A percentile compares a stretch with the other conserved stretches of the same genome.
phyloP scores from a whole-genome alignment of 2,888 invertebrate genomes.

The Drosophila atripex region DNA sequence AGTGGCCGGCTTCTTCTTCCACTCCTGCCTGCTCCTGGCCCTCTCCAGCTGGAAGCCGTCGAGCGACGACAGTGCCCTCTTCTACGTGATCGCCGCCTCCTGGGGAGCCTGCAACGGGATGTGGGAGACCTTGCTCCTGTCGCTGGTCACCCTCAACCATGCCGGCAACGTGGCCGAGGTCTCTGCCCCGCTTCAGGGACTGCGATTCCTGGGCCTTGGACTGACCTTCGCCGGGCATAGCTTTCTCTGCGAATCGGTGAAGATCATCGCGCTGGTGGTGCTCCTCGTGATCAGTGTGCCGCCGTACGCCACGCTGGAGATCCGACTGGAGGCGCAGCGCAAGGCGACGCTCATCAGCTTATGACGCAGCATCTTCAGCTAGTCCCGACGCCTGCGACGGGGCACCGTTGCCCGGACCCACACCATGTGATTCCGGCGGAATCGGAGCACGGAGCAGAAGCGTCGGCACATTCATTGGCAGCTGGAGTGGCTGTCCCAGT shows the following conservation, averaged over 20 bases:
- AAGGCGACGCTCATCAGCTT: constrained; percentile 82
- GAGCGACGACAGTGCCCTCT: constrained; percentile 91
- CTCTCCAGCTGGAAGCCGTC: constrained; percentile 92
- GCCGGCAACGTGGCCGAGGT: constrained; percentile 83
- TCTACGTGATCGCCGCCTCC: constrained; percentile 92
- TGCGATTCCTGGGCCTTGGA: constrained; percentile 87
- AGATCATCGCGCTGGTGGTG: constrained; percentile 82
- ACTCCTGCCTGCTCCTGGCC: constrained; percentile 90
- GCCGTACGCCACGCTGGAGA: constrained; percentile 83
- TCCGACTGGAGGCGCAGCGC: constrained; percentile 83
- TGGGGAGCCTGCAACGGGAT: constrained; percentile 95
- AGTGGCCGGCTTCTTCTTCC: constrained; percentile 92
- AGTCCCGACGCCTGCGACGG: constrained; percentile 76
- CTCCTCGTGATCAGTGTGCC: constrained; percentile 82
- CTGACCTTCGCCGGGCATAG: constrained; percentile 88
- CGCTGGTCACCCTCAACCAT: constrained; percentile 83
- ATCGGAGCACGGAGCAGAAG: neutral
- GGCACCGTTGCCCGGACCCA: constrained; percentile 78
- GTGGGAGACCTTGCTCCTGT: constrained; percentile 89
- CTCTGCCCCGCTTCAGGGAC: constrained; percentile 85
- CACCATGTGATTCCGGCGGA: constrained; percentile 75
- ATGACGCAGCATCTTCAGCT: constrained; percentile 84
- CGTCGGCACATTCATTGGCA: neutral
- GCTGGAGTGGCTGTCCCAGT: neutral
- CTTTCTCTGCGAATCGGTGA: constrained; percentile 85